A percentile compares a stretch with the other conserved stretches of the same genome.
Conservation (phyloP, 2,113 vertebrate genomes). For the Egretta garzetta region DNA sequence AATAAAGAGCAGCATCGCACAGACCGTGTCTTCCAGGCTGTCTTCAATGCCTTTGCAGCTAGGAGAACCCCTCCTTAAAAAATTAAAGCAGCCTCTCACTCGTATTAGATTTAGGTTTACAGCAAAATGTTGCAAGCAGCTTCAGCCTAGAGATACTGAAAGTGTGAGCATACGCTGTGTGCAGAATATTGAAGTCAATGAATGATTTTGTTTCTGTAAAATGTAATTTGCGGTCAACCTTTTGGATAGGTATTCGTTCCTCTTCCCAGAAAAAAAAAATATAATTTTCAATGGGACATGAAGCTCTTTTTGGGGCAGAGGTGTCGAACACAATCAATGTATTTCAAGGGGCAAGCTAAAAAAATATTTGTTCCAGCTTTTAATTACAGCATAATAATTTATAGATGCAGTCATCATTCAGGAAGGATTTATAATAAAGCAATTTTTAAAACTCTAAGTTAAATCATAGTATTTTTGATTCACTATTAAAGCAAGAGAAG, state of each 20-base stretch:
- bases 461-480: not conserved
- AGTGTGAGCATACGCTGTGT: not conserved
- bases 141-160: constrained; percentile 24
- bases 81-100: not conserved
- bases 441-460: not conserved
- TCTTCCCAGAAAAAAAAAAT: not conserved
- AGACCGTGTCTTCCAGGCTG: constrained; percentile 16
- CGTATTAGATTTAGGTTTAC: not conserved
- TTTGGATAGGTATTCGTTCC: not conserved
- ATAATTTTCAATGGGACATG: not conserved
- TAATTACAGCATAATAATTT: not conserved
- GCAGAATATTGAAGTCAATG: not conserved
- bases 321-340: not conserved
- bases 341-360: not conserved
- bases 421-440: not conserved
- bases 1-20: constrained; percentile 62
- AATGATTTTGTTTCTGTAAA: not conserved
- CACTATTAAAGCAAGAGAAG: not conserved
- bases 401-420: not conserved
- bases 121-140: not conserved
- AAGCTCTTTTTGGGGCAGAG: not conserved
- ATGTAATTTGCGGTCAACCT: not conserved
- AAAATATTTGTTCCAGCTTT: not conserved
- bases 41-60: constrained; percentile 45
- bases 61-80: not conserved